A percentile compares a stretch with the other conserved stretches of the same genome.
Evolutionary conservation across 1,140 invertebrate genomes (phyloP).

Genomic region (Delia radicum): DNA sequence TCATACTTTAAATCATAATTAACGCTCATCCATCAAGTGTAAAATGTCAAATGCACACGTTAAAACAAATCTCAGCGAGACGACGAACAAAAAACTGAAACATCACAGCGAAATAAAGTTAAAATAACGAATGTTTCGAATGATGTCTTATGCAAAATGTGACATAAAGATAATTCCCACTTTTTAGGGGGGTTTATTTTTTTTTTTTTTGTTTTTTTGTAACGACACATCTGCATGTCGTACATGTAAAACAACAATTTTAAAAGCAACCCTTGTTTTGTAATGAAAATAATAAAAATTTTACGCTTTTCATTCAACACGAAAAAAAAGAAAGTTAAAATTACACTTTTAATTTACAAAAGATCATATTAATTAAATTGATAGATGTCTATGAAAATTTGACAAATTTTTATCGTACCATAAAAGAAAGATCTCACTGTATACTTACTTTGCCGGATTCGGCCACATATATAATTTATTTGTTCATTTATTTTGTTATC

Average conservation of each 20-base stretch:
- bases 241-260: neutral
- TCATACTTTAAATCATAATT: slow-evolving; percentile 18
- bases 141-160: neutral
- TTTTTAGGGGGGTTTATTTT: too few species aligned
- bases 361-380: neutral
- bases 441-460: too few species aligned
- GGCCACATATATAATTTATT: neutral
- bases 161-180: neutral
- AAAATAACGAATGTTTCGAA: neutral
- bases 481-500: neutral
- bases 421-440: too few species aligned
- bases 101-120: neutral
- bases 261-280: neutral
- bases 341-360: neutral
- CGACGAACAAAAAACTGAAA: neutral
- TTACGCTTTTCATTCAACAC: slow-evolving; percentile 3
- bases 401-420: slow-evolving; percentile 1
- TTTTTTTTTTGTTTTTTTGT: neutral
- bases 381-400: slow-evolving; percentile 11
- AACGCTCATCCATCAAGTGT: slow-evolving; percentile 13
- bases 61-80: neutral
- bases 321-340: neutral
- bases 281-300: neutral
- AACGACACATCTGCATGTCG: neutral
- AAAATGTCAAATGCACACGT: slow-evolving; percentile 15